A percentile compares a stretch with the other conserved stretches of the same genome.
Evolutionary conservation across 2,113 vertebrate species (phyloP).

Genomic region (Alosa alosa): DNA sequence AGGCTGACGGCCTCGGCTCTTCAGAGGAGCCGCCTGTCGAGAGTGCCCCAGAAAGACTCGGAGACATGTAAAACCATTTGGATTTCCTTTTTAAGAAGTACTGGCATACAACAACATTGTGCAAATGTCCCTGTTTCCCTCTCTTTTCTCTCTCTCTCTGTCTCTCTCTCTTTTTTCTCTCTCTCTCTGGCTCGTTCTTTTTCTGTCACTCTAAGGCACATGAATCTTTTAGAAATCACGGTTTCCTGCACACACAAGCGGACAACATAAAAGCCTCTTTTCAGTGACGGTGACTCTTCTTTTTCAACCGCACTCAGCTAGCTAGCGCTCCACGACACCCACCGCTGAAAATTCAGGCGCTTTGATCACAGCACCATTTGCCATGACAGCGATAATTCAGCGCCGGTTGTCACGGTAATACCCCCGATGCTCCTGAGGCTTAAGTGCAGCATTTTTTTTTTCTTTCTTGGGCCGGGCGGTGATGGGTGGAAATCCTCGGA

Average conservation of each 20-base stretch:
- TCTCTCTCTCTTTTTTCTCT: background rate
- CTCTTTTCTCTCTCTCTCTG: background rate
- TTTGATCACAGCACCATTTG: background rate
- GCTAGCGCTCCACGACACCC: background rate
- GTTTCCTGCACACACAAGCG: background rate
- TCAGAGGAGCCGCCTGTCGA: background rate
- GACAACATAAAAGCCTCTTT: constrained; percentile 10
- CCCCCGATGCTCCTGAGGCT: background rate
- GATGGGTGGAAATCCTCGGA: background rate
- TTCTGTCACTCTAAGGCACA: background rate
- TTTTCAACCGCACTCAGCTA: background rate
- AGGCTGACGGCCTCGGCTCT: background rate
- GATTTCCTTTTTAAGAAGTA: background rate
- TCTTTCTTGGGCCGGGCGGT: background rate
- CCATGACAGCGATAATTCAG: constrained; percentile 11
- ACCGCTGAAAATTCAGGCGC: background rate
- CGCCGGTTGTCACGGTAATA: background rate
- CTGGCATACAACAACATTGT: background rate
- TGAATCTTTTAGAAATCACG: constrained; percentile 7
- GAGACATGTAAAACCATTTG: background rate
- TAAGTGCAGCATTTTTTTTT: background rate
- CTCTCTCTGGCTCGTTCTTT: background rate
- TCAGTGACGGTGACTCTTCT: background rate
- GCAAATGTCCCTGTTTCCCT: background rate
- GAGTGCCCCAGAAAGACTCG: background rate